Base-by-base conservation (phyloP, 2,888 invertebrate species). In the Stratiomys singularior region DNA sequence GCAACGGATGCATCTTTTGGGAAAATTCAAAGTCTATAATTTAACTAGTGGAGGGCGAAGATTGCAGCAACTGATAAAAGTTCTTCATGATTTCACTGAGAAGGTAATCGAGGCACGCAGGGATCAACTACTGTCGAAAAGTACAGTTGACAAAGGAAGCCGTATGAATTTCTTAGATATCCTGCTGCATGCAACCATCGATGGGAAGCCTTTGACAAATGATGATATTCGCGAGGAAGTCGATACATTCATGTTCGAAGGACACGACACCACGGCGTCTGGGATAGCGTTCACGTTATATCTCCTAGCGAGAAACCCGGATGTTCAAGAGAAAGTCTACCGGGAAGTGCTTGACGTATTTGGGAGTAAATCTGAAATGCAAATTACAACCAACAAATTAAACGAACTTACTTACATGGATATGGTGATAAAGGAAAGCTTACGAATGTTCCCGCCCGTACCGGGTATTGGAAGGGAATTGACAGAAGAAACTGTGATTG, bases 381-480 rank as follows among this genome's bases (percentile, higher is more conserved):
- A 79, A 77, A 83, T 86, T 69, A 82, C 81, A 1, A 79, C 81
- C 25, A 83, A 83, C 77, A 84, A 85, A 52, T 79, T 86, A 78
- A 83, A 84, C 77, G 82, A 84, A 78, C 79, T 86, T 82, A 83
- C 83, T 46, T 86, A 85, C 37, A 79, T 86, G 79, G 86, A 86
- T 44, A 83, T 85, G 77, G 84, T 86, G 76, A 82, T 86, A 63
- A 85, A 85, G 63, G 86, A 86, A 79, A 82, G 86, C n/a, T 78
- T 86, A 79, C 85, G 86, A 4, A 79, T 86, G 78, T 80, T 86
- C 77, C 83, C 86, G 30, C 84, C 86, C 5, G 85, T 86, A 23
- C 86, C 86, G 3, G 23, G 23, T 4, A 66, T 76, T 3, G 64
- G 52, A 21, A 23, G 76, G 23, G 25, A 66, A 13, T 23, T 76